phyloP scores from a whole-genome alignment of 64 coral and sea anemone species.

The Dendrophyllia cribrosa region DNA sequence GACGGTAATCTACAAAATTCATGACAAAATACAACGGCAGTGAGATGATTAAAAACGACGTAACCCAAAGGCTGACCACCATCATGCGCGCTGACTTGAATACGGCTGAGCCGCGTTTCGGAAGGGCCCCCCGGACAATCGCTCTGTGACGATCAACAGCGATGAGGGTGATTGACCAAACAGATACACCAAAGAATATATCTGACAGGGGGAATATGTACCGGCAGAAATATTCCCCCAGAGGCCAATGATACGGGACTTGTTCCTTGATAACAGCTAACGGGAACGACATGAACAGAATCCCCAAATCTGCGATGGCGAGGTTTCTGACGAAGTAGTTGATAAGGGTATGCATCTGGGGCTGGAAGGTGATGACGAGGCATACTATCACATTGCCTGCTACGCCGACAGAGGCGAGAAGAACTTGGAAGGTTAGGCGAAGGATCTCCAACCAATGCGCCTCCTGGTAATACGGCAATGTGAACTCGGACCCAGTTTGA shows the following conservation, averaged over 20 bases:
- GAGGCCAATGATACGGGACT: slow-evolving; percentile 59
- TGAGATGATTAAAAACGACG: slow-evolving; percentile 58
- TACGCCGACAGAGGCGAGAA: slow-evolving; percentile 68
- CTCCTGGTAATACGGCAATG: slow-evolving; percentile 10
- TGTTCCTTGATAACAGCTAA: slow-evolving; percentile 69
- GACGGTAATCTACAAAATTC: slow-evolving; percentile 36
- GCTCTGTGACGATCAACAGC: slow-evolving; percentile 78
- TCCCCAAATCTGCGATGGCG: slow-evolving; percentile 79
- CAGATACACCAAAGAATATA: slow-evolving; percentile 76
- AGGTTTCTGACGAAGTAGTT: slow-evolving; percentile 77
- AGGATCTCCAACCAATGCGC: slow-evolving; percentile 15
- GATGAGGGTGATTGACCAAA: slow-evolving; percentile 84
- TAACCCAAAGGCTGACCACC: slow-evolving; percentile 41
- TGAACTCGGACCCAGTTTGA: neutral
- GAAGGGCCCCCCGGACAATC: slow-evolving; percentile 48
- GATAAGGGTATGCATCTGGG: slow-evolving; percentile 48
- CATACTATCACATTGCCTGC: slow-evolving; percentile 78
- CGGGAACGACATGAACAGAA: slow-evolving; percentile 73
- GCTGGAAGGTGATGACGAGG: slow-evolving; percentile 49
- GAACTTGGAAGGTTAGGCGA: slow-evolving; percentile 47
- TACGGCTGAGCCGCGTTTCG: neutral
- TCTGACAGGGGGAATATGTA: slow-evolving; percentile 69
- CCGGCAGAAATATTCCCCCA: slow-evolving; percentile 72
- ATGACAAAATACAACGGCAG: slow-evolving; percentile 70
- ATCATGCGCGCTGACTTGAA: slow-evolving; percentile 24